Base-by-base conservation (phyloP, 2,888 invertebrate genomes). In the Oscheius sp. region DNA sequence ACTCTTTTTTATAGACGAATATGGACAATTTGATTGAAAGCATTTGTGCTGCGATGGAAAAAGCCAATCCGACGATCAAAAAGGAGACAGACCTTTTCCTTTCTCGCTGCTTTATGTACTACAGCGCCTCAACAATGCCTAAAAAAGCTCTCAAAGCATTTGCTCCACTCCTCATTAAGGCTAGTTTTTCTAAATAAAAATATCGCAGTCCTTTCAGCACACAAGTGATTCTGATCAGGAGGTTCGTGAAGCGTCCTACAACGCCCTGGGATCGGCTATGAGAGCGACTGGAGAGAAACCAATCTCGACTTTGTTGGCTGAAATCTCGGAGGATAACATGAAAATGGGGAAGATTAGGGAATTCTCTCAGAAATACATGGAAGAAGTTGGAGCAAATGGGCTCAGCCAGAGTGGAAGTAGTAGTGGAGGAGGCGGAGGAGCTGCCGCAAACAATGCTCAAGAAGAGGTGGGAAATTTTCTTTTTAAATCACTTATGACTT, bases 11-110 rank as follows among this genome's bases (percentile, higher is more conserved):
- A n/a, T n/a, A 55, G 55, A 55, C 61, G 17, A 69, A 65, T 6
- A 33, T 89, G 52, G 89, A 89, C 33, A 78, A 84, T 0, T 81
- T 89, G 20, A 80, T 82, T 84, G 97, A 98, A 85, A 94, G 94
- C 84, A 90, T 93, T 81, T 84, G 94, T 0, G 92, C 92, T 53
- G 92, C 93, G 0, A 90, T 98, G 72, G 93, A 65, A 0, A 87
- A 89, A 78, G 88, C 88, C 76, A 88, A 88, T 58, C 89, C 89
- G 0, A 81, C 81, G 23, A 87, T 89, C 61, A 87, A 87, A 72
- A 82, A 87, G 2, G 88, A 89, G 73, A 87, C 87, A 15, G 76
- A 72, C 17, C 53, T 77, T 27, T 84, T 83, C 39, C 64, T 84
- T 20, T 74, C 42, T 10, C 72, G 82, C 23, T 58, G 68, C 8